Conservation (phyloP, 2,797 vertebrate species). For the Falco peregrinus region DNA sequence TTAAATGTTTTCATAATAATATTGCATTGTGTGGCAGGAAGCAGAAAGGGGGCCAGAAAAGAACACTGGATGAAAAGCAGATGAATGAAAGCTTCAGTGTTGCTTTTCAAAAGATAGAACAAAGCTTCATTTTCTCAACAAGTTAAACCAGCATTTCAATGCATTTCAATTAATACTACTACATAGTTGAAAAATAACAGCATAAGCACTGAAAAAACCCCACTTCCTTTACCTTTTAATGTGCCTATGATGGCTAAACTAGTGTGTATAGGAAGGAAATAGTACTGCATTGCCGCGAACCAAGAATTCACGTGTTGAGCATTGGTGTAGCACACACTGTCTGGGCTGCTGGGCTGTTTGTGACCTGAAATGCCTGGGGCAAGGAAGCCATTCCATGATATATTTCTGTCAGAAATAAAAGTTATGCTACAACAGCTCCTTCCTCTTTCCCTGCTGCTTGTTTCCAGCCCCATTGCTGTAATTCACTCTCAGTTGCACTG, state of each 20-base stretch:
- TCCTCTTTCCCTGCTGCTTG: not conserved
- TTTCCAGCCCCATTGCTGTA: not conserved
- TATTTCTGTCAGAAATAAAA: not conserved
- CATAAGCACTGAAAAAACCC: rapidly evolving
- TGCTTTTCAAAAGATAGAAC: not conserved
- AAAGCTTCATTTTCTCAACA: not conserved
- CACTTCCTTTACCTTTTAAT: not conserved
- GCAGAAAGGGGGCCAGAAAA: not conserved
- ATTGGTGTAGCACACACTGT: rapidly evolving
- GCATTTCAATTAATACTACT: not conserved
- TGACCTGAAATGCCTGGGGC: not conserved
- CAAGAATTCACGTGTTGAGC: not conserved
- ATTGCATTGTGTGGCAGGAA: constrained; percentile 38
- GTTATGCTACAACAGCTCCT: not conserved
- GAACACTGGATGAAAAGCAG: constrained; percentile 56
- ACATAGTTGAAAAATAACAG: not conserved
- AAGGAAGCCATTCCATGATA: not conserved
- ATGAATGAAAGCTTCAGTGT: constrained; percentile 19
- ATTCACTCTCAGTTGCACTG: not conserved
- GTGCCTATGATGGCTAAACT: not conserved
- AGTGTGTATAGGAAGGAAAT: not conserved
- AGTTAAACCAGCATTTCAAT: not conserved
- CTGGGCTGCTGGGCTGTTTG: rapidly evolving
- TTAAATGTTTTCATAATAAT: constrained; percentile 41
- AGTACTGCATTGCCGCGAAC: not conserved